Evolutionary conservation across 2,113 vertebrate genomes (phyloP).

Genomic region (Passer domesticus): DNA sequence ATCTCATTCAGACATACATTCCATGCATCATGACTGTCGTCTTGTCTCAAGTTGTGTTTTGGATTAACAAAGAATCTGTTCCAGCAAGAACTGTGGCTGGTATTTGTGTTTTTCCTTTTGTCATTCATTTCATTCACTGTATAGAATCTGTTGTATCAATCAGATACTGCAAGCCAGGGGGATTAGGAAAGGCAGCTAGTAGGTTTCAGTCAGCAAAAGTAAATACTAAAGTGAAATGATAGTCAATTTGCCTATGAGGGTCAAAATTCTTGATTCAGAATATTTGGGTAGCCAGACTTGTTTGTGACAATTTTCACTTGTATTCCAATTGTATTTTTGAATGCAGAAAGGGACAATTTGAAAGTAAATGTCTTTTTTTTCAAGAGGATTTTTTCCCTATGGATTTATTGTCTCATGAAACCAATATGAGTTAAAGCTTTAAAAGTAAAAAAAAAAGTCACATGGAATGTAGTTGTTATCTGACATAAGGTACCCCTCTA

Average conservation of each 20-base stretch:
- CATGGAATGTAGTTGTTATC: neutral
- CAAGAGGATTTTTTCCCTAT: neutral
- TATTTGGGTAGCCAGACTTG: neutral
- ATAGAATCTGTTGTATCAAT: neutral
- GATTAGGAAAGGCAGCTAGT: neutral
- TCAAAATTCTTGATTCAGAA: neutral
- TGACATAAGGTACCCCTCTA: neutral
- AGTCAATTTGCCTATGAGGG: neutral
- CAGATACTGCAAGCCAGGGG: neutral
- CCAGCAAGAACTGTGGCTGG: conserved; percentile 81
- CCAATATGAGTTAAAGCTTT: neutral
- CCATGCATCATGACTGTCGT: conserved; percentile 84
- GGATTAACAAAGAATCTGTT: conserved; percentile 88
- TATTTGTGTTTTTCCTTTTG: conserved; percentile 51
- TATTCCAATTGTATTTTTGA: neutral
- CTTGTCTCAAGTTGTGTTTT: conserved; percentile 84
- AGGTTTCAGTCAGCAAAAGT: neutral
- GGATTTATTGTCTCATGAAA: neutral
- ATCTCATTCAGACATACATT: conserved; percentile 83
- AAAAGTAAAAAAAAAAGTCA: neutral
- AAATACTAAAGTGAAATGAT: neutral
- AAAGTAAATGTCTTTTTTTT: neutral
- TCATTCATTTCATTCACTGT: neutral
- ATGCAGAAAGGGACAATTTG: neutral
- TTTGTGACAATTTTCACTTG: neutral